Evolutionary conservation across 2,113 vertebrate species (phyloP).

Genomic region (Platanista minor): DNA sequence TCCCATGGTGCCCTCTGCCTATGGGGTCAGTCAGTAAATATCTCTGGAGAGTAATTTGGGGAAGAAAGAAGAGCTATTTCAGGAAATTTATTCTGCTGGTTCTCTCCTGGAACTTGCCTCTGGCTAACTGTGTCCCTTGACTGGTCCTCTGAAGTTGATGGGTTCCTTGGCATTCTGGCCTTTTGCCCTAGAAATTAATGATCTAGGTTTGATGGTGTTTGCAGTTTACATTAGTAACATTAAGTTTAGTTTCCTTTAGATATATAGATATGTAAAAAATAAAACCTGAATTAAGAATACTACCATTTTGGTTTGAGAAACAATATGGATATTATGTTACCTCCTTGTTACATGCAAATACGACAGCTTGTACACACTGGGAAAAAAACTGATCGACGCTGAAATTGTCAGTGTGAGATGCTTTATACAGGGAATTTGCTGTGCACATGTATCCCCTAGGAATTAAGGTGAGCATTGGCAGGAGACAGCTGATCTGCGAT

Average conservation of each 20-base stretch:
- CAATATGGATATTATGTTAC: not conserved
- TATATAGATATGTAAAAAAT: not conserved
- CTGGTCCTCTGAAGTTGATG: not conserved
- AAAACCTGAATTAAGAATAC: not conserved
- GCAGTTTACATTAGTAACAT: not conserved
- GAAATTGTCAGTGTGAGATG: not conserved
- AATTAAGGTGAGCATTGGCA: conserved; percentile 59
- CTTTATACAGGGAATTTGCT: not conserved
- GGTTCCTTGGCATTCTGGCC: not conserved
- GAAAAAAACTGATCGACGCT: not conserved
- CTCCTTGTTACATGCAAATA: not conserved
- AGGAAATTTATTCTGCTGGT: not conserved
- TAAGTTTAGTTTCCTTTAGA: not conserved
- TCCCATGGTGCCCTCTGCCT: not conserved
- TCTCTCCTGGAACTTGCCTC: not conserved
- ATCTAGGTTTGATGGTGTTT: not conserved
- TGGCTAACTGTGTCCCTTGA: not conserved
- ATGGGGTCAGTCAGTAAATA: not conserved
- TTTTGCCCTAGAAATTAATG: not conserved
- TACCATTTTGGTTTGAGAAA: not conserved
- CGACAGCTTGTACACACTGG: not conserved
- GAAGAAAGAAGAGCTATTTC: not conserved
- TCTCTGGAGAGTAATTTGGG: not conserved
- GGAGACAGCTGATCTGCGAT: not conserved
- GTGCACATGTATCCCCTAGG: not conserved